Evolutionary conservation across 2,113 vertebrate genomes (phyloP), one percentile per base, ranked within the genome.

Genomic region (Sturnira hondurensis): DNA sequence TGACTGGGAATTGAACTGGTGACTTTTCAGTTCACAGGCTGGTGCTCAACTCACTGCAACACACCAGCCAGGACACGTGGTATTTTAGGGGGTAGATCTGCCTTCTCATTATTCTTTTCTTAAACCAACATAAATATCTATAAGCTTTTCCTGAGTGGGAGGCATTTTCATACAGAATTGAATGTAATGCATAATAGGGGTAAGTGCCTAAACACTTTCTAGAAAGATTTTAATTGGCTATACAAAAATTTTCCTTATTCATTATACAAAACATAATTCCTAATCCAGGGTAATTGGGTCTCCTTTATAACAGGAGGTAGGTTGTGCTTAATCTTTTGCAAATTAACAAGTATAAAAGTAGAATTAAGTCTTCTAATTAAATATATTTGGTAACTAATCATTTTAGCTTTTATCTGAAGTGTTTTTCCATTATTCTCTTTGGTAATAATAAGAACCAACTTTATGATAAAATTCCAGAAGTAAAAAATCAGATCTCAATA

Each of bases 311-410:
- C 67, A 97, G 83, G 92, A 94, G 68, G 68, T 78, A 78, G 36
- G 20, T 58, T 38, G 1, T 86, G 11, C 61, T 85, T 90, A 97
- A 95, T 95, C 65, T 96, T 95, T 93, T 88, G 19, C 24, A 96
- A 94, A 90, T 95, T 93, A 96, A 74, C 10, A 88, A 63, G 41
- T 91, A 36, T 56, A 92, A 89, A 93, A 88, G 81, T 93, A 91
- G 58, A 97, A 90, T 77, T 96, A 83, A 89, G 36, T 78, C 86
- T 94, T 93, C 77, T 93, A 65, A 95, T 93, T 92, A 77, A 81
- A 95, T 47, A 54, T 85, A 71, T 92, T 81, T 91, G 92, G 43
- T 78, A 95, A 81, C 50, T 77, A 93, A 94, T 86, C 65, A 67
- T 76, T 96, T 94, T 89, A 58, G 17, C 63, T 89, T 91, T 86